Evolutionary conservation across 2,797 vertebrate genomes (phyloP).

Genomic region (Hydrophis major): DNA sequence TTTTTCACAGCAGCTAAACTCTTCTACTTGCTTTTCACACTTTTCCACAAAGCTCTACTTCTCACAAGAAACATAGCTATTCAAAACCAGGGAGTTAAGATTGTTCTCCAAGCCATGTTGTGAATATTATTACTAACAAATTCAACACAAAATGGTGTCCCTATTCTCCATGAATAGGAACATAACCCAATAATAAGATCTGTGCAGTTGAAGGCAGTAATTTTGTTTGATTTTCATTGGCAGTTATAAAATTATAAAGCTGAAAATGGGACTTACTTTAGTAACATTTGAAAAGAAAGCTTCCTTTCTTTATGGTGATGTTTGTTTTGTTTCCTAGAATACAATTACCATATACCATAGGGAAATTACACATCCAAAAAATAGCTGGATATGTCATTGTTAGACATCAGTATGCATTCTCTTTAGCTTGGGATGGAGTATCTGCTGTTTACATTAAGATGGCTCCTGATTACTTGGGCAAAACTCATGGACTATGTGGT

Average conservation of each 20-base stretch:
- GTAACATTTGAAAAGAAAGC: accelerated
- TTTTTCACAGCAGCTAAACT: background rate
- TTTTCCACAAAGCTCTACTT: background rate
- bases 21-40: background rate
- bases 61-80: background rate
- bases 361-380: slow-evolving; percentile 81
- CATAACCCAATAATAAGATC: background rate
- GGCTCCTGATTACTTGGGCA: slow-evolving; percentile 87
- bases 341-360: slow-evolving; percentile 78
- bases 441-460: slow-evolving; percentile 93
- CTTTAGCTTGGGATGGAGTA: slow-evolving; percentile 88
- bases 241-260: background rate
- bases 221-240: background rate
- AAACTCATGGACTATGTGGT: slow-evolving; percentile 89
- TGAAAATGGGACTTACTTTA: background rate
- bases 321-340: slow-evolving; percentile 69
- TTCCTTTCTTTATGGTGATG: background rate
- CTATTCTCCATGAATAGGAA: background rate
- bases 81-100: background rate
- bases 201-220: background rate
- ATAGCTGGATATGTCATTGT: slow-evolving; percentile 89
- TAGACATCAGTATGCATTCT: slow-evolving; percentile 83
- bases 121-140: background rate
- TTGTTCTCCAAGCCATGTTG: background rate
- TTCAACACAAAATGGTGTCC: background rate